Percentiles rank a stretch among this genome's conserved stretches.
These are phyloP conservation scores for Synanthedon myopaeformis DNA, from an alignment of 2,888 invertebrate genomes.

Conservation along the genomic window DNA sequence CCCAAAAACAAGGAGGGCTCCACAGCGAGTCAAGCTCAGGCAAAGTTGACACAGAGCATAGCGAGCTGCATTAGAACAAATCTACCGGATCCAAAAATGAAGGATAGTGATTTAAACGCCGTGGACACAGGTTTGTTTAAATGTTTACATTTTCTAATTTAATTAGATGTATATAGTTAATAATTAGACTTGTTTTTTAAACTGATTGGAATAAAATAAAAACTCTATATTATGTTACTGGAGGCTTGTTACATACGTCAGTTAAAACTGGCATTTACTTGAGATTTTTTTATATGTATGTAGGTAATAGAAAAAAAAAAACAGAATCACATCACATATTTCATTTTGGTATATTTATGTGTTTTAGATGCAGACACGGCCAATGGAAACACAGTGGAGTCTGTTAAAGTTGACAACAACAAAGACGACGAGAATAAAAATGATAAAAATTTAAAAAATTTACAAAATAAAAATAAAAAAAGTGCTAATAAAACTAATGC, in stretches of 20 bases:
- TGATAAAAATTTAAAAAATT: constrained; percentile 49
- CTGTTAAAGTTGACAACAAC: constrained; percentile 36
- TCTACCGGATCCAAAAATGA: constrained; percentile 54
- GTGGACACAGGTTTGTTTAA: constrained; percentile 43
- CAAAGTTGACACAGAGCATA: constrained; percentile 57
- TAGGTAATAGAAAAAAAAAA: background rate
- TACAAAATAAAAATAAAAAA: constrained; percentile 47
- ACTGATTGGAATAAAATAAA: no score
- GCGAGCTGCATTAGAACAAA: constrained; percentile 42
- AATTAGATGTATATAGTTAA: background rate
- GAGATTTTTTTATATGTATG: no score
- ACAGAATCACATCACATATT: no score
- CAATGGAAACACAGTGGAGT: constrained; percentile 49
- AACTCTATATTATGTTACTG: no score
- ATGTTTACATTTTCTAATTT: background rate
- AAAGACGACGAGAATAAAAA: constrained; percentile 58
- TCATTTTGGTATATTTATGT: background rate
- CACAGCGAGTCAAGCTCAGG: constrained; percentile 56
- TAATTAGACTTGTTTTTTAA: background rate
- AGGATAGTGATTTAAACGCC: constrained; percentile 59
- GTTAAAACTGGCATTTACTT: no score
- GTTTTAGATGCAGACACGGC: constrained; percentile 49
- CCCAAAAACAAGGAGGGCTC: constrained; percentile 32
- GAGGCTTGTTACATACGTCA: no score
- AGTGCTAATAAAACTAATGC: constrained; percentile 37